A percentile compares a stretch with the other conserved stretches of the same genome.
phyloP scores from a whole-genome alignment of 2,888 invertebrate genomes.

The Eulithis prunata region DNA sequence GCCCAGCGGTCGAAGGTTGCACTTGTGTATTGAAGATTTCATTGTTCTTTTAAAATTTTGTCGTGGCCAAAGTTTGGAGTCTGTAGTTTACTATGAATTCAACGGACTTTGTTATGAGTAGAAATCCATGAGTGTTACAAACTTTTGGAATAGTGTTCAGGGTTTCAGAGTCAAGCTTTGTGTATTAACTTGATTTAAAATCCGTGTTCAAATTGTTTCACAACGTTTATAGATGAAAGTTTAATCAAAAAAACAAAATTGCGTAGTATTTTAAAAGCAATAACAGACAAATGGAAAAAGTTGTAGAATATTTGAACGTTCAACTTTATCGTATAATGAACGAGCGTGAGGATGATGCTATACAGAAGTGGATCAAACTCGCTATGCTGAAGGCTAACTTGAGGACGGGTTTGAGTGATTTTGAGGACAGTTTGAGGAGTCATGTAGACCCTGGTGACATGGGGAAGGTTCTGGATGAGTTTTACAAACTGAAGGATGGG shows the following conservation, averaged over 20 bases:
- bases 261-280: slow-evolving; percentile 39
- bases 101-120: too few relatives aligned
- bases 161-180: not conserved
- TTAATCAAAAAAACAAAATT: slow-evolving; percentile 25
- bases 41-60: not conserved
- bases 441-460: slow-evolving; percentile 49
- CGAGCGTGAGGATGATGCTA: slow-evolving; percentile 47
- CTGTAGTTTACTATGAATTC: too few relatives aligned
- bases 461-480: slow-evolving; percentile 53
- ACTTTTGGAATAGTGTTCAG: not conserved
- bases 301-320: slow-evolving; percentile 44
- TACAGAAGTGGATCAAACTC: slow-evolving; percentile 68
- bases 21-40: slow-evolving; percentile 23
- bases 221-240: slow-evolving; percentile 36
- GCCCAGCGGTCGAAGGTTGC: slow-evolving; percentile 11
- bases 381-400: slow-evolving; percentile 62
- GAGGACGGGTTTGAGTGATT: slow-evolving; percentile 54
- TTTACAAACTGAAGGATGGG: slow-evolving; percentile 59
- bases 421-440: slow-evolving; percentile 55
- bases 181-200: slow-evolving; percentile 2
- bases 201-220: not conserved
- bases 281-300: slow-evolving; percentile 34
- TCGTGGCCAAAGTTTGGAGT: too few relatives aligned
- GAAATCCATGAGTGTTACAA: too few relatives aligned
- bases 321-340: slow-evolving; percentile 52